Evolutionary conservation across 2,888 invertebrate species (phyloP).

Genomic region (Zaprionus lineosus): DNA sequence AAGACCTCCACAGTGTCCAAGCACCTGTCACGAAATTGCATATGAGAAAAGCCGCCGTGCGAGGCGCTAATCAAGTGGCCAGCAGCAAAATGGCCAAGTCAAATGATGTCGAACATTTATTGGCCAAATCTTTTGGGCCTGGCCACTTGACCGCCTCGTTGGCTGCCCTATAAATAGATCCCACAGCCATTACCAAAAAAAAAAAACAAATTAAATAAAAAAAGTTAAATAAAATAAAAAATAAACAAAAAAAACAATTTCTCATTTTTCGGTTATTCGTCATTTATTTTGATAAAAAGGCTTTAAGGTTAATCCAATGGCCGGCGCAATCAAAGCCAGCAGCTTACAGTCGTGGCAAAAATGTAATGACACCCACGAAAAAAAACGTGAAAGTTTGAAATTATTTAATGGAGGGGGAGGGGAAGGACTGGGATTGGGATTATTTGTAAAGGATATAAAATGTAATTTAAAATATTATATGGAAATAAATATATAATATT

Average conservation of each 20-base stretch:
- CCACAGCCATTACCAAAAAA: slow-evolving; percentile 44
- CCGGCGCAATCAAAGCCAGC: too few species aligned
- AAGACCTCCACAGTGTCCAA: slow-evolving; percentile 82
- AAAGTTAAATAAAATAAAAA: too few species aligned
- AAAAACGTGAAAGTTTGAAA: too few species aligned
- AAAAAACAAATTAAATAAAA: too few species aligned
- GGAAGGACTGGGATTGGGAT: too few species aligned
- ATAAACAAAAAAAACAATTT: slow-evolving; percentile 48
- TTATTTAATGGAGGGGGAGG: too few species aligned
- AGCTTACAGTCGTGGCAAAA: too few species aligned
- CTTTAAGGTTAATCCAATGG: slow-evolving; percentile 62
- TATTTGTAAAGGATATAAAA: too few species aligned
- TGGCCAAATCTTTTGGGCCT: slow-evolving; percentile 66
- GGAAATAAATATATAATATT: too few species aligned
- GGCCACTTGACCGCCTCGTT: slow-evolving; percentile 65
- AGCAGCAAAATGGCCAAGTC: slow-evolving; percentile 33
- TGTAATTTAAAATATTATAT: too few species aligned
- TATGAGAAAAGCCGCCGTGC: slow-evolving; percentile 17
- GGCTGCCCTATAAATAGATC: slow-evolving; percentile 62
- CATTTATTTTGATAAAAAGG: slow-evolving; percentile 77
- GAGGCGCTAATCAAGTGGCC: slow-evolving; percentile 38
- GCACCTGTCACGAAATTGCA: slow-evolving; percentile 76
- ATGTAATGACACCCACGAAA: too few species aligned
- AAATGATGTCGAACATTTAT: slow-evolving; percentile 77
- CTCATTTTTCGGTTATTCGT: slow-evolving; percentile 53